These are phyloP conservation scores for Muscicapa striata DNA, from an alignment of 2,797 vertebrate genomes.

Conservation along the genomic window DNA sequence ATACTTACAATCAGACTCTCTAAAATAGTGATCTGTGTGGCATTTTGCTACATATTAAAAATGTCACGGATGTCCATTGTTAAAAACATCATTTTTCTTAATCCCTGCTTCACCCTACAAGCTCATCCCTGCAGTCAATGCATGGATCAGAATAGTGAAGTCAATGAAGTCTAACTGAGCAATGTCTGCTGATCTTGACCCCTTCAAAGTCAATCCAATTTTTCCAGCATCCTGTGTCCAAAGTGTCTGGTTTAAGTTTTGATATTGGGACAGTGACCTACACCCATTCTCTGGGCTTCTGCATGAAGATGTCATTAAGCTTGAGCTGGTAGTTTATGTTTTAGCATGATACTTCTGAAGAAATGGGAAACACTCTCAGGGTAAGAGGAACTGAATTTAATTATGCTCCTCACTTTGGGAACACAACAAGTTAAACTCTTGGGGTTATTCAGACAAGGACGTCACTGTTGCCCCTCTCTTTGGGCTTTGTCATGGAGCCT, in stretches of 20 bases:
- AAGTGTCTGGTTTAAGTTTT: background rate
- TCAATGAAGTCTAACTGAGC: background rate
- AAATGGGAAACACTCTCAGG: background rate
- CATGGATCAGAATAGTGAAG: background rate
- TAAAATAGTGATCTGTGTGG: background rate
- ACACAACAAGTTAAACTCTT: background rate
- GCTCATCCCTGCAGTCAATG: background rate
- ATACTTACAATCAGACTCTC: background rate
- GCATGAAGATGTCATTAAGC: background rate
- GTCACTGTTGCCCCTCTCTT: background rate
- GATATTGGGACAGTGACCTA: background rate
- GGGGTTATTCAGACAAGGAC: background rate
- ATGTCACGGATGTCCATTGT: background rate
- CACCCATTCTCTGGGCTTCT: background rate
- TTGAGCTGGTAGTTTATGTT: background rate
- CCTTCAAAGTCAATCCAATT: background rate
- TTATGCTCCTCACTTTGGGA: background rate
- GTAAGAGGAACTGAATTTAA: background rate
- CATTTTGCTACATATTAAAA: background rate
- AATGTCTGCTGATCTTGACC: background rate
- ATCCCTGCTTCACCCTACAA: background rate
- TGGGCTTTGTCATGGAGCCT: background rate
- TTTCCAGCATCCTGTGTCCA: background rate
- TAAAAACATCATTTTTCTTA: background rate
- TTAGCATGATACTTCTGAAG: background rate